phyloP scores from a whole-genome alignment of 2,888 invertebrate genomes.

The Tipula vernalis region DNA sequence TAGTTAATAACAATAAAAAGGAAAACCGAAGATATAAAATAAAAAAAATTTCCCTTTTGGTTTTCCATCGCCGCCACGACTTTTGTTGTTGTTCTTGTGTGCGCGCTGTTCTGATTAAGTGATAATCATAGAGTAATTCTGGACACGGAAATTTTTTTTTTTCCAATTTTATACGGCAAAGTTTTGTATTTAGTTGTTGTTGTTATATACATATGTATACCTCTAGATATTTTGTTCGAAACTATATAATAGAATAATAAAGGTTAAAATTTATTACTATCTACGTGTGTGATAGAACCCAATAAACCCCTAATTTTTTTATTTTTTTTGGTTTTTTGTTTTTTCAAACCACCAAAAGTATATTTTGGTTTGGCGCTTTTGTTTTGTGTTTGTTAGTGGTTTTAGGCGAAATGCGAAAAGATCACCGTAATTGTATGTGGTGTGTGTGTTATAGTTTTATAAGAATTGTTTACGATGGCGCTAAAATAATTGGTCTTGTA shows the following conservation, averaged over 20 bases:
- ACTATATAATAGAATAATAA: slow-evolving; percentile 4
- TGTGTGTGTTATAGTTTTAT: neutral
- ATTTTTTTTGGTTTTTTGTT: neutral
- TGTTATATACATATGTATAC: neutral
- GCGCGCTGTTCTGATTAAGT: neutral
- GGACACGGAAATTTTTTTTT: neutral
- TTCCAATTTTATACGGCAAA: neutral
- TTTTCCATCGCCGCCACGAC: neutral
- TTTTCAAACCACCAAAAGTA: neutral
- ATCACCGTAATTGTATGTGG: neutral
- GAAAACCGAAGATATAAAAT: neutral
- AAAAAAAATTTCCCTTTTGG: neutral
- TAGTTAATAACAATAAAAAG: neutral
- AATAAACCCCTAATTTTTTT: neutral
- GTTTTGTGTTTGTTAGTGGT: neutral
- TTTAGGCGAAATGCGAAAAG: neutral
- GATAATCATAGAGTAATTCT: slow-evolving; percentile 9
- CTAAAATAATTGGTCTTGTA: neutral
- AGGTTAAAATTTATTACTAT: neutral
- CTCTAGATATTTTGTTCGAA: neutral
- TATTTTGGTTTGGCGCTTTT: neutral
- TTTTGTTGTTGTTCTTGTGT: neutral
- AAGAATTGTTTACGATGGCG: neutral
- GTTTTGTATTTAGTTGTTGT: neutral
- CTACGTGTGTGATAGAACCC: neutral